Evolutionary conservation across 2,797 vertebrate species (phyloP), one percentile per base, ranked within the genome.

Genomic region (Brotula barbata): DNA sequence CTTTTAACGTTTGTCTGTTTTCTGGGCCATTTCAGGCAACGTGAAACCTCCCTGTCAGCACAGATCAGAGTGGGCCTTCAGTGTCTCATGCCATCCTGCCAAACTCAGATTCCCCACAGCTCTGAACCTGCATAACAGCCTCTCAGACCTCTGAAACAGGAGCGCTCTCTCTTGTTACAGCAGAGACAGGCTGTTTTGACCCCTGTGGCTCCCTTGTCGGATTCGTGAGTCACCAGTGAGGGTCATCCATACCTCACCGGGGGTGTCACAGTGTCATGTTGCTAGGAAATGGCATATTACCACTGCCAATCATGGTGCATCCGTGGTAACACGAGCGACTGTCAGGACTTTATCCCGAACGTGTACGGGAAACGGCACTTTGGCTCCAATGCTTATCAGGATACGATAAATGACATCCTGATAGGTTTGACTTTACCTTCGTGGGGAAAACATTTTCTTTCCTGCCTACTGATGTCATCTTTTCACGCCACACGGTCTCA

Each of bases 201-300:
- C 80, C 74, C 75, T 2, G 25, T 49, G 64, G 60, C 58, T 68
- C 71, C n/a, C 67, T 58, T 79, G 87, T 81, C 83, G 83, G 73
- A 74, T 44, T 21, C 14, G 68, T 74, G 80, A 85, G 68, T 71
- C 80, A 77, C 83, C 82, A 63, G 77, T 19, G 42, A 52, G 81
- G 84, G 82, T 88, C 82, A 88, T 86, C 78, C 58, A 85, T 71
- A 85, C 79, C 69, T 70, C 46, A 33, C 68, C 48, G 2, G 64
- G 78, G 68, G 80, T 80, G 83, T 77, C 76, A 44, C 54, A 43
- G 81, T 85, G 80, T 87, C 89, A 68, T 59, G 75, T 86, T 86
- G 77, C 87, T 54, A 78, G 85, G 85, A 89, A 85, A 80, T 74
- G 64, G 69, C 77, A 59, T 75, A 81, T 85, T 78, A 86, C 77